Evolutionary conservation across 2,888 invertebrate species (phyloP), one percentile per base, ranked within the genome.

Genomic region (Diplolepis rosae): DNA sequence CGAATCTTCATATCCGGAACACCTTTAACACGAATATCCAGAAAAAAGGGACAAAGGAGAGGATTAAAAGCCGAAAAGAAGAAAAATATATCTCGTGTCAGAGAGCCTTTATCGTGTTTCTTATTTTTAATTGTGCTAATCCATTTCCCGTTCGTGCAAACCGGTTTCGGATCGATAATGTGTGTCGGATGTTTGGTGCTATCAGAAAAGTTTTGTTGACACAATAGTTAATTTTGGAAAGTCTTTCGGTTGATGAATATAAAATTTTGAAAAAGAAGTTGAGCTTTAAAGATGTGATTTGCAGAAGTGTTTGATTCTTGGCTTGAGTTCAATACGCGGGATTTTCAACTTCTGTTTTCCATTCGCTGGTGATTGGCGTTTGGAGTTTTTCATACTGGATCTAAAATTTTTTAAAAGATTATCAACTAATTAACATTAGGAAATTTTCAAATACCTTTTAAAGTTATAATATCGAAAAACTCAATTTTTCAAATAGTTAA

Each of bases 11-110:
- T 28, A 52, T 18, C 22, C 61, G 39, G 39, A 61, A 61, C 61
- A 50, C 50, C 50, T 50, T 50, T 50, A 24, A 24, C 13, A 61
- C 61, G 9, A 28, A 42, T 42, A 32, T n/a, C 5, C 69, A 45
- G 24, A 42, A 27, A 69, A 39, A 56, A 51, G 48, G 50, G 13
- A 48, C 13, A 35, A 42, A 71, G 66, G 65, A 68, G 50, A 67
- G 68, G 70, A 73, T 70, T 70, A 42, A 52, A 68, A 72, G 68
- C 54, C 30, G 51, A 22, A 66, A 70, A 42, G 22, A 48, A 65
- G 66, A 61, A 30, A 51, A 13, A 51, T 32, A 50, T 22, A 42
- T 35, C 50, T 48, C 65, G 28, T 42, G 30, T 39, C 66, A 39
- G 65, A 56, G 51, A 54, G 13, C 15, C 45, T n/a, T n/a, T 45